Evolutionary conservation across 2,797 vertebrate genomes (phyloP).

Genomic region (Siniperca undulata): DNA sequence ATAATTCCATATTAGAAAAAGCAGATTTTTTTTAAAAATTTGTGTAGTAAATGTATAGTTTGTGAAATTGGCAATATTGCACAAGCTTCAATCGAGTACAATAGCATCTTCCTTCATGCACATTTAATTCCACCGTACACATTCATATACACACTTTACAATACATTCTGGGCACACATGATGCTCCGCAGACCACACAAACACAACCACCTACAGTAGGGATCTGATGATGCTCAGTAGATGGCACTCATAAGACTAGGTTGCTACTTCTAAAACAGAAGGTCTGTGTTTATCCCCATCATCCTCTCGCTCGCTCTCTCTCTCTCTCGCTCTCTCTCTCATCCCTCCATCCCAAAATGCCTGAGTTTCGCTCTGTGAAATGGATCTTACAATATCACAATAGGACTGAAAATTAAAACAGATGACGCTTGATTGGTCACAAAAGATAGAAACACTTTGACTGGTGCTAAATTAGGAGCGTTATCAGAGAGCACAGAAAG

Average conservation of each 20-base stretch:
- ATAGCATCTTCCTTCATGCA: background rate
- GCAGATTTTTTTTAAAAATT: too few relatives aligned
- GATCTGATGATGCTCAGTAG: background rate
- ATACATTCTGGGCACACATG: background rate
- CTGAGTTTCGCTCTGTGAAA: conserved; percentile 35
- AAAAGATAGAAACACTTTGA: conserved; percentile 62
- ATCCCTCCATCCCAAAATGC: conserved; percentile 18
- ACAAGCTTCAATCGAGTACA: background rate
- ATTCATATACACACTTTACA: background rate
- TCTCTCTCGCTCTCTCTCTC: background rate
- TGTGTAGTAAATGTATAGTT: background rate
- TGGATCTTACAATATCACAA: conserved; percentile 28
- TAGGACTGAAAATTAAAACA: conserved; percentile 49
- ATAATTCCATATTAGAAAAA: background rate
- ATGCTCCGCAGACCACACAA: background rate
- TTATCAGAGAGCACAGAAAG: conserved; percentile 43
- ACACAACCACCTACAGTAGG: background rate
- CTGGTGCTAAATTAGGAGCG: conserved; percentile 56
- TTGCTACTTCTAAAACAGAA: conserved; percentile 12
- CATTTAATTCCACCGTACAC: conserved; percentile 1
- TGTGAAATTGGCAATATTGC: background rate
- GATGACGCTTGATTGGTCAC: conserved; percentile 57
- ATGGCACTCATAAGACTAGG: conserved; percentile 4
- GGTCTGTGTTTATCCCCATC: background rate
- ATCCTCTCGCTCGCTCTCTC: background rate